Conservation (phyloP, 1,140 invertebrate species). For the Dendroctonus valens region DNA sequence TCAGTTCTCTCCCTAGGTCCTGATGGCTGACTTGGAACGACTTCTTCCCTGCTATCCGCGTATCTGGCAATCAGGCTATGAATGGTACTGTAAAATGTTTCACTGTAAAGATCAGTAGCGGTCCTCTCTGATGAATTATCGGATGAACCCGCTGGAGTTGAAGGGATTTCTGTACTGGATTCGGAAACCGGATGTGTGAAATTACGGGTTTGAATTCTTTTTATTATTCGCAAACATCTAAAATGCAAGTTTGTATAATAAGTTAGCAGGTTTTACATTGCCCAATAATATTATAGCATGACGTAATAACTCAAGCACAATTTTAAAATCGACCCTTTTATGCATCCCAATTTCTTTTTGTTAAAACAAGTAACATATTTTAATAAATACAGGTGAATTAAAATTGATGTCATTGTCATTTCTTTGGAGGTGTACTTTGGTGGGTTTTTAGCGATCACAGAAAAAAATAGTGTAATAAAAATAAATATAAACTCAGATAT, state of each 20-base stretch:
- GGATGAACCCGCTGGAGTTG: not conserved
- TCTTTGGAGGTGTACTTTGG: no score
- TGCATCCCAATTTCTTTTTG: no score
- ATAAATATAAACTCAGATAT: no score
- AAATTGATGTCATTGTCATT: no score
- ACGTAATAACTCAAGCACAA: no score
- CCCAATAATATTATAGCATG: no score
- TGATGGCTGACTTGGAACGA: conserved; percentile 22
- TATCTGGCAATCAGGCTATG: conserved; percentile 30
- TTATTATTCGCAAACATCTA: conserved; percentile 35
- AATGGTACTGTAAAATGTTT: conserved; percentile 25
- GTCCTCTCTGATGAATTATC: not conserved
- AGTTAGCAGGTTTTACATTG: no score
- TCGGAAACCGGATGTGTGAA: conserved; percentile 1
- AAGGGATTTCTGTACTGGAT: not conserved
- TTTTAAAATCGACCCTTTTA: no score
- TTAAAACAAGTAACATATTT: no score
- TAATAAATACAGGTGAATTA: no score
- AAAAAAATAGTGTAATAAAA: no score
- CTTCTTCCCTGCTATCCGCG: conserved; percentile 27
- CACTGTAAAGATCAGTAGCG: conserved; percentile 1
- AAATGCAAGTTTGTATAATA: not conserved
- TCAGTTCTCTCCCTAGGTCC: conserved; percentile 14
- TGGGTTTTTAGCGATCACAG: no score
- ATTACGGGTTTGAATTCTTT: conserved; percentile 15